Evolutionary conservation across 2,113 vertebrate genomes (phyloP).

Genomic region (Osmerus eperlanus): DNA sequence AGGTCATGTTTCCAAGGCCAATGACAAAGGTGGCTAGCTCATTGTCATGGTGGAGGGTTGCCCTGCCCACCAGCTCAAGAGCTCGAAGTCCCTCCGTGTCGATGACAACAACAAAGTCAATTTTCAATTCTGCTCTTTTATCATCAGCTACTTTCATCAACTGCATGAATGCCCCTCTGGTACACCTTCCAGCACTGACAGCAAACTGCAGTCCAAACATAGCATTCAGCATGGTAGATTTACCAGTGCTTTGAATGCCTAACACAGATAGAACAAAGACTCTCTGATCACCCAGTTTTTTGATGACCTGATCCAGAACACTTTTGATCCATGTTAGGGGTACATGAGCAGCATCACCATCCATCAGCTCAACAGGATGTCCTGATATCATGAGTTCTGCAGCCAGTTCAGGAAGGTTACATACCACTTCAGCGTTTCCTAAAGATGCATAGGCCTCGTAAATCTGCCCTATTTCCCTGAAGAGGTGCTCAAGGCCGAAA

Average conservation of each 20-base stretch:
- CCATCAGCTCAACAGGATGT: slow-evolving; percentile 77
- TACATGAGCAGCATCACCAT: slow-evolving; percentile 76
- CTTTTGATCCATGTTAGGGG: slow-evolving; percentile 74
- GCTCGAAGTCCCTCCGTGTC: slow-evolving; percentile 67
- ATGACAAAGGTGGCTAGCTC: slow-evolving; percentile 69
- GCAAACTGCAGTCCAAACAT: slow-evolving; percentile 75
- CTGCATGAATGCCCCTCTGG: slow-evolving; percentile 72
- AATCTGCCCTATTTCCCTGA: slow-evolving; percentile 76
- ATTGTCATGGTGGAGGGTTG: slow-evolving; percentile 55
- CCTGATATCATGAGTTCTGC: slow-evolving; percentile 74
- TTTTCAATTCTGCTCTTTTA: slow-evolving; percentile 27
- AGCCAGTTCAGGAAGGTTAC: slow-evolving; percentile 60
- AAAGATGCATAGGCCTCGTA: slow-evolving; percentile 64
- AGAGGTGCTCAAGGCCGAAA: slow-evolving; percentile 71
- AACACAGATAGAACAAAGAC: slow-evolving; percentile 78
- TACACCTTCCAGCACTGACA: slow-evolving; percentile 72
- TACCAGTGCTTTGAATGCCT: slow-evolving; percentile 74
- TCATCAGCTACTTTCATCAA: slow-evolving; percentile 54
- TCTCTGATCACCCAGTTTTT: slow-evolving; percentile 65
- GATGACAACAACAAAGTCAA: slow-evolving; percentile 61
- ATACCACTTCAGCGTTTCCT: background rate
- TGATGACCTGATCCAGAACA: slow-evolving; percentile 68
- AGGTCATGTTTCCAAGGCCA: slow-evolving; percentile 62
- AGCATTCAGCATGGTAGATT: slow-evolving; percentile 73
- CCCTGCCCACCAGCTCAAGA: slow-evolving; percentile 45